These are phyloP conservation scores for Lottia scabra DNA, from an alignment of 2,888 invertebrate genomes.

Conservation along the genomic window DNA sequence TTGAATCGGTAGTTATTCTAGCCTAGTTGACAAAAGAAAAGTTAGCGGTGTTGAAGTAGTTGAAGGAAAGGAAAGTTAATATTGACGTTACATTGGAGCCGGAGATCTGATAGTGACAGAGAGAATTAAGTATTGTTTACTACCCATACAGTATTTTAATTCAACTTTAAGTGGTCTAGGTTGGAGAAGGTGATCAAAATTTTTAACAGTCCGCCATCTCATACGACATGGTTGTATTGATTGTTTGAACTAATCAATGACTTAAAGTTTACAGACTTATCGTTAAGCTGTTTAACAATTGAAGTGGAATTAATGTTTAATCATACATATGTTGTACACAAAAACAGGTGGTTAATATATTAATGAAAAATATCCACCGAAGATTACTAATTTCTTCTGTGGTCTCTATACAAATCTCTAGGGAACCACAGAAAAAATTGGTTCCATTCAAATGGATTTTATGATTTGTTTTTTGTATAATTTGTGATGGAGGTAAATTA, in stretches of 20 bases:
- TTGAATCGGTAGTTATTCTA: not conserved
- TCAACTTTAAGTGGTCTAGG: not conserved
- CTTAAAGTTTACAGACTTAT: too few relatives aligned
- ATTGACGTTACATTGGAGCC: not conserved
- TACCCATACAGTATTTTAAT: not conserved
- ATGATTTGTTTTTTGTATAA: slow-evolving; percentile 1
- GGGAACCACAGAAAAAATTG: not conserved
- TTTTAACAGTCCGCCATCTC: not conserved
- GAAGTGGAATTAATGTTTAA: slow-evolving; percentile 4
- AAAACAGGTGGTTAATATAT: not conserved
- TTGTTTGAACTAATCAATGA: too few relatives aligned
- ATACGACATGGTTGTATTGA: too few relatives aligned
- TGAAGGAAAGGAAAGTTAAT: not conserved
- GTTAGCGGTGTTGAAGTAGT: not conserved
- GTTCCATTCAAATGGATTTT: not conserved
- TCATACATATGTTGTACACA: not conserved
- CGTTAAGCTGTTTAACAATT: slow-evolving; percentile 3
- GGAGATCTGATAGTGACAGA: not conserved
- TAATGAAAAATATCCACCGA: not conserved
- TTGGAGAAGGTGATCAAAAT: not conserved
- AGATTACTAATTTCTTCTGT: not conserved
- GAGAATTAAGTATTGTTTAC: not conserved
- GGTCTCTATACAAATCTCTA: not conserved
- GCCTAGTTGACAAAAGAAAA: not conserved
- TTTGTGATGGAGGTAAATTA: not conserved